Conservation (phyloP, 1,140 invertebrate species). For the Drosophila tani region DNA sequence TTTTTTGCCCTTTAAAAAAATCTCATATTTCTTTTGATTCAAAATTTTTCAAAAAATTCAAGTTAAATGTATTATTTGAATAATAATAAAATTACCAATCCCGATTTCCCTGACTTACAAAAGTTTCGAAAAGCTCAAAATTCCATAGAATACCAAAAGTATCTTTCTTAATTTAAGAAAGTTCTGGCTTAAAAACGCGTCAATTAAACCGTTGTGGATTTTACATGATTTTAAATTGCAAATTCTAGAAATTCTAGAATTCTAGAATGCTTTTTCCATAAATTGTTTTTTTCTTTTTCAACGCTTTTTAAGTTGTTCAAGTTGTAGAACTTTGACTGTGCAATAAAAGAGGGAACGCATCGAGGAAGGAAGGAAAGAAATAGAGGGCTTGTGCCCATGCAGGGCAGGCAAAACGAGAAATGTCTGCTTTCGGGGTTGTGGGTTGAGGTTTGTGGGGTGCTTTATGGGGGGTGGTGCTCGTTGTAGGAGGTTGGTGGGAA, state of each 20-base stretch:
- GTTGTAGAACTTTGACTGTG: slow-evolving; percentile 12
- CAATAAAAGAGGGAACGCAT: slow-evolving; percentile 25
- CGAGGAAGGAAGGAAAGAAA: slow-evolving; percentile 48
- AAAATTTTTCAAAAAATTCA: background rate
- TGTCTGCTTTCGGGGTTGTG: slow-evolving; percentile 33
- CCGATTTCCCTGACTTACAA: background rate
- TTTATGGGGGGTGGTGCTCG: slow-evolving; percentile 3
- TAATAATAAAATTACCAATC: background rate
- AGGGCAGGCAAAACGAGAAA: slow-evolving; percentile 39
- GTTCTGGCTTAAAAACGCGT: no score
- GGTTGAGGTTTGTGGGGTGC: background rate
- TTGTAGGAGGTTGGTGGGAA: slow-evolving; percentile 29
- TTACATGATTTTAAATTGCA: no score
- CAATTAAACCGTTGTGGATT: no score
- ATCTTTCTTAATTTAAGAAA: background rate
- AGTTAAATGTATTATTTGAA: background rate
- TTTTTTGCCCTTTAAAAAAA: no score
- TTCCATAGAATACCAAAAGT: background rate
- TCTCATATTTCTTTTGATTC: no score
- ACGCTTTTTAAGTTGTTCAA: background rate
- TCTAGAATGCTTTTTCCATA: no score
- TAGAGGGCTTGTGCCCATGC: slow-evolving; percentile 56
- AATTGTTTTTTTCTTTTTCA: background rate
- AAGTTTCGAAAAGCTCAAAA: no score
- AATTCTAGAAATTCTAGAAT: no score